Percentiles rank a stretch among this genome's conserved stretches.
Evolutionary conservation across 2,888 invertebrate genomes (phyloP).

Genomic region (Ectemnius continuus): DNA sequence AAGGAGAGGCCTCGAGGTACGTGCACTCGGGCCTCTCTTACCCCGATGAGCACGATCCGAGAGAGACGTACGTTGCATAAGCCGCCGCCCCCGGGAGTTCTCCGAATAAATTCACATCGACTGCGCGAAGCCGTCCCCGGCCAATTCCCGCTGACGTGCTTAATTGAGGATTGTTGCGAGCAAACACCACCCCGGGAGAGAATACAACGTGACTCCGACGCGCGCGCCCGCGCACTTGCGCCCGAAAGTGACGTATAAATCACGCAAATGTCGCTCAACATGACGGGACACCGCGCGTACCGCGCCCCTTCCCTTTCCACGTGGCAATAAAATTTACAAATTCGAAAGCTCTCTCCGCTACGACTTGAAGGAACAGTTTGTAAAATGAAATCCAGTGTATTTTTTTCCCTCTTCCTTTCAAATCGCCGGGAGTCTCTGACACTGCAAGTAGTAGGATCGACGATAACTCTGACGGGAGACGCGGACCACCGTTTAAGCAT

Average conservation of each 20-base stretch:
- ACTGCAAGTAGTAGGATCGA: too few species aligned
- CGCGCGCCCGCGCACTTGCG: neutral
- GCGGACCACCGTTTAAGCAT: too few species aligned
- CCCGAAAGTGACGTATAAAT: slow-evolving; percentile 21
- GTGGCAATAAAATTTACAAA: too few species aligned
- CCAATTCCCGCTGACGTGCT: slow-evolving; percentile 51
- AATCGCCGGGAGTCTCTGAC: too few species aligned
- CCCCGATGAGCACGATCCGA: slow-evolving; percentile 27
- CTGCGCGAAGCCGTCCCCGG: slow-evolving; percentile 20
- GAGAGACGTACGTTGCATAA: slow-evolving; percentile 14
- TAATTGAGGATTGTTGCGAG: slow-evolving; percentile 48
- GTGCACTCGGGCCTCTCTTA: slow-evolving; percentile 20
- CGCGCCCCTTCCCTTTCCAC: neutral
- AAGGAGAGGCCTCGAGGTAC: slow-evolving; percentile 14
- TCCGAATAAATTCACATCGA: slow-evolving; percentile 50
- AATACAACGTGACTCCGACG: neutral
- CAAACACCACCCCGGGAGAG: slow-evolving; percentile 37
- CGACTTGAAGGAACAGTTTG: too few species aligned
- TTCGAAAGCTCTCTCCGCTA: too few species aligned
- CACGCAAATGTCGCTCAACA: slow-evolving; percentile 27
- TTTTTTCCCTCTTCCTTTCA: too few species aligned
- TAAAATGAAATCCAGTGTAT: too few species aligned
- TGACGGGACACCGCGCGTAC: neutral
- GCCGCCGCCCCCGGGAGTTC: slow-evolving; percentile 12
- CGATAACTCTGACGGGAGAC: too few species aligned